Evolutionary conservation across 1,140 invertebrate species (phyloP), one percentile per base, ranked within the genome.

Genomic region (Archivesica marissinica): DNA sequence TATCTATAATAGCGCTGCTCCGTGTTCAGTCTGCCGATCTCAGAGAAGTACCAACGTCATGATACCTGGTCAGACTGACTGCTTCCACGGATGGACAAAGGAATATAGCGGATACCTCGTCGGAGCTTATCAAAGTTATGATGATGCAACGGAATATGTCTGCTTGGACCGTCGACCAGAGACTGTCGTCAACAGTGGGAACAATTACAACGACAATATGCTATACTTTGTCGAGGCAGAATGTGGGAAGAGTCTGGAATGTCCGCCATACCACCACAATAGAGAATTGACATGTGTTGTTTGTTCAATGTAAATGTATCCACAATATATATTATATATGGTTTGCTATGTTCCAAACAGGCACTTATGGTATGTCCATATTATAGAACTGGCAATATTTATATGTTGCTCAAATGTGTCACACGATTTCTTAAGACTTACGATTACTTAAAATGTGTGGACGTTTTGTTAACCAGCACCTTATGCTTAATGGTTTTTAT

Each of bases 41-140:
- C 15, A 25, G 11, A 72, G 80, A 35, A 23, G 44, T 17, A 86
- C 79, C 3, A 54, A 20, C 20, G 44, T 78, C 41, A 86, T 82
- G 85, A 82, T 77, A 35, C 78, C 78, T n/a, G 85, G 85, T 0
- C 81, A 72, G 7, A 82, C 41, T 23, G 64, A 38, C 47, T 86
- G 85, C 41, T 68, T 52, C 30, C 25, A 33, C 17, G 85, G 85
- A n/a, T 86, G 85, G 85, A 86, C 74, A 13, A 68, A 61, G 72
- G 79, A 86, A 59, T 86, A 86, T 33, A 76, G 64, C 25, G 85
- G 85, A 0, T 86, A 86, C 47, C 25, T 86, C 2, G 80, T 86
- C 25, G 64, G 66, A 35, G 72, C 28, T n/a, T 72, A n/a, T 38
- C 13, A 23, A 6, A 23, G 38, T 13, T 59, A 86, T 33, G 17